These are phyloP conservation scores for Brachionus plicatilis DNA, from an alignment of 1,140 invertebrate species.

Conservation along the genomic window DNA sequence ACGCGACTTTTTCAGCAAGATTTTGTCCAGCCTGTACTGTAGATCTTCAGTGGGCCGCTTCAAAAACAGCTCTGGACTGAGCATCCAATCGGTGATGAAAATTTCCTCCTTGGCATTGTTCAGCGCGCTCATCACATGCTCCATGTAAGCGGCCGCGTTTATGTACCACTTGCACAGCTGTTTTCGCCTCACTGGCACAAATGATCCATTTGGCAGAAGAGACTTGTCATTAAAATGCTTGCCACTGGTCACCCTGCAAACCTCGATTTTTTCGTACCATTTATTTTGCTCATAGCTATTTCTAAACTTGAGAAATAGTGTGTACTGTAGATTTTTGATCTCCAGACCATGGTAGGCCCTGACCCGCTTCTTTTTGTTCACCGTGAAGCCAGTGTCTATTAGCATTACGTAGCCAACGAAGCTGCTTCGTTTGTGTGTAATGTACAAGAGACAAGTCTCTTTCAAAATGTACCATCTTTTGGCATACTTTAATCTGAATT, in stretches of 20 bases:
- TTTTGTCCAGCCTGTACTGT: constrained; percentile 77
- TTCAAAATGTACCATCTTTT: constrained; percentile 2
- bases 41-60: constrained; percentile 67
- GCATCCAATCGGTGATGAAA: constrained; percentile 90
- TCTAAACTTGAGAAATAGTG: neutral
- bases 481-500: neutral
- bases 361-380: neutral
- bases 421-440: neutral
- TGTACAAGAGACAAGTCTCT: neutral
- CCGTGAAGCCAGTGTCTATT: neutral
- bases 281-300: neutral
- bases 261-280: neutral
- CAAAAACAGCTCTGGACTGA: constrained; percentile 87
- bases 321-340: constrained; percentile 2
- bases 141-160: constrained; percentile 78
- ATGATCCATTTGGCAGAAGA: neutral
- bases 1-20: constrained; percentile 82
- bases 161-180: constrained; percentile 61
- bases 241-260: neutral
- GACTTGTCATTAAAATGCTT: constrained; percentile 1
- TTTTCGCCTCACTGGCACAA: neutral
- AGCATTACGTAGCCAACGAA: neutral
- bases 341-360: neutral
- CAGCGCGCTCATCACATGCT: constrained; percentile 77
- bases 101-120: constrained; percentile 85